Evolutionary conservation across 2,113 vertebrate species (phyloP).

Genomic region (Boleophthalmus pectinirostris): DNA sequence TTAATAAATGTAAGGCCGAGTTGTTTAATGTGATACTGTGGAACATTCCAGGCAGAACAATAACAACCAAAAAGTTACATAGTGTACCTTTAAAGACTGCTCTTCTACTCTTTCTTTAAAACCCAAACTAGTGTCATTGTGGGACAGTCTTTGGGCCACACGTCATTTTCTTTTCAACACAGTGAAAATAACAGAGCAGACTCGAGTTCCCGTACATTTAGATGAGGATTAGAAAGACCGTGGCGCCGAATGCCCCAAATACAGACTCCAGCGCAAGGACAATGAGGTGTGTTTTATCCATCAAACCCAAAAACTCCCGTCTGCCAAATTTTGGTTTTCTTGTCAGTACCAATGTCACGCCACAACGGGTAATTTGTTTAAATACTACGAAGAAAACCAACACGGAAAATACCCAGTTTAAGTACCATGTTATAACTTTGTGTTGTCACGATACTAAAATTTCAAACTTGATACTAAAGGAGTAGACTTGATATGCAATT

Average conservation of each 20-base stretch:
- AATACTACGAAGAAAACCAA: background rate
- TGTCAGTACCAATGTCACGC: background rate
- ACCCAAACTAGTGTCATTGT: background rate
- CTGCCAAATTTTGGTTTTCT: background rate
- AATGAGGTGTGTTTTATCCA: conserved; percentile 24
- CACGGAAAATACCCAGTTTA: background rate
- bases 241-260: conserved; percentile 37
- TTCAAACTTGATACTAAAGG: no score
- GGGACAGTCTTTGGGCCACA: background rate
- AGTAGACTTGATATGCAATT: no score
- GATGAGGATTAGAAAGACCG: conserved; percentile 18
- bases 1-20: no score
- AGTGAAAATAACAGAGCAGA: background rate
- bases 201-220: conserved; percentile 26
- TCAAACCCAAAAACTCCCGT: conserved; percentile 10
- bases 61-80: no score
- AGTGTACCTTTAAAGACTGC: background rate
- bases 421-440: background rate
- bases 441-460: no score
- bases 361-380: background rate
- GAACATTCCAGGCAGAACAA: no score
- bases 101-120: background rate
- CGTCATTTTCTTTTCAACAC: background rate
- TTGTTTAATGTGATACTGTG: no score
- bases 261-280: conserved; percentile 1